phyloP scores from a whole-genome alignment of 2,888 invertebrate genomes.

The Gandaritis pyraliata region DNA sequence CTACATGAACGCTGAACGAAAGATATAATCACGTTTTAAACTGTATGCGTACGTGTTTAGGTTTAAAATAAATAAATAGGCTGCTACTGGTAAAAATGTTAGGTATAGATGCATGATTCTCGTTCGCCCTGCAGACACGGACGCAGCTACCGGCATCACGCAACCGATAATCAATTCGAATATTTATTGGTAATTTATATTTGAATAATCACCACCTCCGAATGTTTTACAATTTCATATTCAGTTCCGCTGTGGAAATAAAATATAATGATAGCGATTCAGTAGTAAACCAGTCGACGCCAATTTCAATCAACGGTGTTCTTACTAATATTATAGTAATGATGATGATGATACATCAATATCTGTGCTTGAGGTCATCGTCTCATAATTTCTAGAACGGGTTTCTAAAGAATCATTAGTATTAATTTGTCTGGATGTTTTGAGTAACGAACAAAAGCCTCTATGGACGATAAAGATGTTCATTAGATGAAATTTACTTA shows the following conservation, averaged over 20 bases:
- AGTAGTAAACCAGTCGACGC: not conserved
- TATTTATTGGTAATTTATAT: slow-evolving; percentile 46
- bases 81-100: slow-evolving; percentile 22
- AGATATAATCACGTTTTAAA: slow-evolving; percentile 27
- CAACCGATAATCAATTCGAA: slow-evolving; percentile 56
- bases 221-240: slow-evolving; percentile 31
- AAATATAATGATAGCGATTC: slow-evolving; percentile 15
- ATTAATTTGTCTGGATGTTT: slow-evolving; percentile 33
- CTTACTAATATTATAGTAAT: not conserved
- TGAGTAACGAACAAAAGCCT: not conserved
- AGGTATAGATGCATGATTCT: slow-evolving; percentile 35
- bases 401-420: slow-evolving; percentile 32
- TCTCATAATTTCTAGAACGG: slow-evolving; percentile 34
- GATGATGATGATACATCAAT: slow-evolving; percentile 1
- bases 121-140: slow-evolving; percentile 61
- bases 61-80: slow-evolving; percentile 12
- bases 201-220: slow-evolving; percentile 40
- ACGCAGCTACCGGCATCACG: slow-evolving; percentile 71
- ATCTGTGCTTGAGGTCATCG: slow-evolving; percentile 22
- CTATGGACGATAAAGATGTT: not conserved
- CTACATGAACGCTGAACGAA: slow-evolving; percentile 35
- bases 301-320: slow-evolving; percentile 11
- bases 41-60: slow-evolving; percentile 27
- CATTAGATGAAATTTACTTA: not conserved
- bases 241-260: slow-evolving; percentile 38